A percentile compares a stretch with the other conserved stretches of the same genome.
These are phyloP conservation scores for Euclidia mi DNA, from an alignment of 2,888 invertebrate genomes.

Conservation along the genomic window DNA sequence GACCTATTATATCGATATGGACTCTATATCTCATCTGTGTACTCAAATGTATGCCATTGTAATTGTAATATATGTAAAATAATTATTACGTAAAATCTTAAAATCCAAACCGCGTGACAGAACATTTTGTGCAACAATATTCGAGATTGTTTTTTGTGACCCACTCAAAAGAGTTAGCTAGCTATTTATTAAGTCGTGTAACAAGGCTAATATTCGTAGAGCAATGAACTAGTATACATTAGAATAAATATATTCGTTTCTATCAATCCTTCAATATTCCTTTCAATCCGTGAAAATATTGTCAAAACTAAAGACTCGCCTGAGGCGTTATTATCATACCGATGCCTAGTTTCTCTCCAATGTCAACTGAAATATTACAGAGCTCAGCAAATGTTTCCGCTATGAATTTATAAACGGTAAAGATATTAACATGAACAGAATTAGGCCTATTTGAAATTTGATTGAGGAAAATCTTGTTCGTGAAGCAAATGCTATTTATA, in stretches of 20 bases:
- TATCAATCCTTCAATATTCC: neutral
- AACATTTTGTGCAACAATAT: too few relatives aligned
- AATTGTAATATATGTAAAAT: too few relatives aligned
- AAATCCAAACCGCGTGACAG: too few relatives aligned
- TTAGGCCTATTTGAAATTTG: neutral
- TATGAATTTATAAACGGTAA: conserved; percentile 14
- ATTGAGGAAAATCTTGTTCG: neutral
- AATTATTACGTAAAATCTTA: too few relatives aligned
- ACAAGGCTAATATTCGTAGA: too few relatives aligned
- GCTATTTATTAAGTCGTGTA: too few relatives aligned
- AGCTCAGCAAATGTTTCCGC: conserved; percentile 9
- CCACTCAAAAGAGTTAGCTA: too few relatives aligned
- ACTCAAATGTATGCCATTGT: too few relatives aligned
- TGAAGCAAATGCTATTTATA: neutral
- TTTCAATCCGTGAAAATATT: conserved; percentile 2
- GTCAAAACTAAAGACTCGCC: neutral
- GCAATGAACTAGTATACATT: too few relatives aligned
- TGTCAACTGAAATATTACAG: conserved; percentile 15
- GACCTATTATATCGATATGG: too few relatives aligned
- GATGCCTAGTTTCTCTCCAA: conserved; percentile 14
- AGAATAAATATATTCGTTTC: neutral
- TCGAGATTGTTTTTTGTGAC: too few relatives aligned
- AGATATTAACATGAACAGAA: conserved; percentile 23
- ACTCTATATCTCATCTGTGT: too few relatives aligned
- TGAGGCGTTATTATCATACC: conserved; percentile 11